A percentile compares a stretch with the other conserved stretches of the same genome.
Conservation (phyloP, 2,113 vertebrate genomes). For the Poecilia latipinna region DNA sequence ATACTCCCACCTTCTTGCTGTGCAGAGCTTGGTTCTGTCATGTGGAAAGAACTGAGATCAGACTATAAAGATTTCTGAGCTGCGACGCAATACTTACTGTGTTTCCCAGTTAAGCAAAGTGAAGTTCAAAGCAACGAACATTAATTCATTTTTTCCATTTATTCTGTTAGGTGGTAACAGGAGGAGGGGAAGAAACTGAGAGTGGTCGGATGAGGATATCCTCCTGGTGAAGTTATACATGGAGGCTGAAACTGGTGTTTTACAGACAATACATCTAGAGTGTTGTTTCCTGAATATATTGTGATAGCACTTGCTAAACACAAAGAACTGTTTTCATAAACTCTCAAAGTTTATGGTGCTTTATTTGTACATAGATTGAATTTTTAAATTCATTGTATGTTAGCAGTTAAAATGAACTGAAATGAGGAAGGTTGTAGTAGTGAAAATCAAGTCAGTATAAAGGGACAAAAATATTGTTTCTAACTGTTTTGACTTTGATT, state of each 20-base stretch:
- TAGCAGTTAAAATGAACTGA: conserved; percentile 28
- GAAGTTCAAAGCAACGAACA: not conserved
- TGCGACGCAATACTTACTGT: conserved; percentile 5
- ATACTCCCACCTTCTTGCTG: conserved; percentile 23
- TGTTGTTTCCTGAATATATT: conserved; percentile 33
- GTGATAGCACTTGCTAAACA: conserved; percentile 29
- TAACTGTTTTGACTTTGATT: conserved; percentile 32
- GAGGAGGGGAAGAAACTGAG: conserved; percentile 57
- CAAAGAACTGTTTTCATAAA: conserved; percentile 44
- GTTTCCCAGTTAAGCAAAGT: conserved; percentile 4
- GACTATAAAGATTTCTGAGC: conserved; percentile 7
- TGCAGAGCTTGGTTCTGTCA: conserved; percentile 32
- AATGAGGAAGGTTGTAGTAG: conserved; percentile 12
- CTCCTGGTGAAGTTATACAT: conserved; percentile 14
- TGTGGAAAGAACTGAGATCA: conserved; percentile 27
- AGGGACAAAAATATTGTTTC: conserved; percentile 30
- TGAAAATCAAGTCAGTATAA: conserved; percentile 29
- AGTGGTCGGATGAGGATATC: conserved; percentile 5
- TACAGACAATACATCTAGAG: conserved; percentile 25
- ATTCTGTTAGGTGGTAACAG: conserved; percentile 53
- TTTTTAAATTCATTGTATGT: conserved; percentile 16
- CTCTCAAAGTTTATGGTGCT: conserved; percentile 50
- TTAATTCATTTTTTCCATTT: conserved; percentile 12
- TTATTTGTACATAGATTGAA: conserved; percentile 49
- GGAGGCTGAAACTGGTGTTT: conserved; percentile 18